phyloP scores from a whole-genome alignment of 2,888 invertebrate species.

The Alloscopus bannaensis region DNA sequence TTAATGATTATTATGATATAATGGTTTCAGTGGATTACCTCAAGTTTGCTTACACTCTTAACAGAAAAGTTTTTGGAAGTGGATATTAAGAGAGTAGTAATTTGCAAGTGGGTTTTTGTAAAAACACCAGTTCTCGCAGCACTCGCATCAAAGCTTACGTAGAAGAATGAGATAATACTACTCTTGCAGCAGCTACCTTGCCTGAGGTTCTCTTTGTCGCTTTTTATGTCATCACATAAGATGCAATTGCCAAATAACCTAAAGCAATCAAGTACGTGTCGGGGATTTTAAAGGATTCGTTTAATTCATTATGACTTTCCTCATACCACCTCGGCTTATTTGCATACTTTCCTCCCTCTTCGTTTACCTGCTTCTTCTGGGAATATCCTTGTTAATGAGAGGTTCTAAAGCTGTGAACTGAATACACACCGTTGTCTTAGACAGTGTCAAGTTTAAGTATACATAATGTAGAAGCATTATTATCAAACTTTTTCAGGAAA shows the following conservation, averaged over 20 bases:
- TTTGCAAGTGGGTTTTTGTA: conserved; percentile 50
- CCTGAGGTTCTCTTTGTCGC: conserved; percentile 21
- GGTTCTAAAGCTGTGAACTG: background rate
- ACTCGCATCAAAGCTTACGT: background rate
- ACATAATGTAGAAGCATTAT: background rate
- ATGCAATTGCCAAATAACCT: conserved; percentile 51
- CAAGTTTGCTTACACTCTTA: conserved; percentile 20
- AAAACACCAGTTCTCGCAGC: background rate
- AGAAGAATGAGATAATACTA: too few relatives aligned
- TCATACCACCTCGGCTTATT: conserved; percentile 3
- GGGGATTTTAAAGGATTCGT: conserved; percentile 51
- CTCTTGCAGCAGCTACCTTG: conserved; percentile 8
- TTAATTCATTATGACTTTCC: conserved; percentile 45
- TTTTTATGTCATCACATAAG: conserved; percentile 33
- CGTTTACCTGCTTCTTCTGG: background rate
- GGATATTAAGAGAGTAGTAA: conserved; percentile 13
- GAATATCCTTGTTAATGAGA: too few relatives aligned
- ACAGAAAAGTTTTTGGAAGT: background rate
- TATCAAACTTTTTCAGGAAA: background rate
- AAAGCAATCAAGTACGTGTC: conserved; percentile 56
- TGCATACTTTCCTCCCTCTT: conserved; percentile 32
- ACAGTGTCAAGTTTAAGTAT: conserved; percentile 16
- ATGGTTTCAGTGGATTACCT: conserved; percentile 26
- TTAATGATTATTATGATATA: conserved; percentile 41
- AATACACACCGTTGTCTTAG: background rate